Evolutionary conservation across 2,797 vertebrate species (phyloP).

Genomic region (Lophius americanus): DNA sequence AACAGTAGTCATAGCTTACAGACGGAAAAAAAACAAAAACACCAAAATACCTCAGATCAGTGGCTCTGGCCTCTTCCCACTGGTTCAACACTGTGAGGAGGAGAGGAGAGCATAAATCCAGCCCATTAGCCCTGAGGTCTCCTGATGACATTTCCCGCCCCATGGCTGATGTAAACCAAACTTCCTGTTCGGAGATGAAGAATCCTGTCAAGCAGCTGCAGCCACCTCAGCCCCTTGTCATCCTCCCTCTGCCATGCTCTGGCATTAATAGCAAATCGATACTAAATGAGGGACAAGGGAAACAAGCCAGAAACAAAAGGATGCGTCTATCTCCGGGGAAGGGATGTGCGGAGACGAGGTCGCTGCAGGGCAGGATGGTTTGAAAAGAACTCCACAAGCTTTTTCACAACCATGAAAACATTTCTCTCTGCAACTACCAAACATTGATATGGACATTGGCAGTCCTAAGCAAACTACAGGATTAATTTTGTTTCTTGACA

Average conservation of each 20-base stretch:
- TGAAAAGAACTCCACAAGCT: slow-evolving; percentile 14
- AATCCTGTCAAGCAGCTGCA: slow-evolving; percentile 76
- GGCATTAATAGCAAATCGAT: slow-evolving; percentile 83
- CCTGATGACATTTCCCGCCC: slow-evolving; percentile 77
- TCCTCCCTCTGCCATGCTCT: slow-evolving; percentile 62
- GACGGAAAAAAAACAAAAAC: background rate
- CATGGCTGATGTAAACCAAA: slow-evolving; percentile 80
- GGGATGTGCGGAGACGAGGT: slow-evolving; percentile 39
- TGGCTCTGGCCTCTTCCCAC: slow-evolving; percentile 45
- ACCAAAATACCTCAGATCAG: slow-evolving; percentile 39
- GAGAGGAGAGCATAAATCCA: slow-evolving; percentile 77
- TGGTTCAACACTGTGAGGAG: slow-evolving; percentile 56
- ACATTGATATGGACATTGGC: background rate
- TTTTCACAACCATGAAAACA: slow-evolving; percentile 7
- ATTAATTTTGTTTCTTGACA: slow-evolving; percentile 10
- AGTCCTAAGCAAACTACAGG: background rate
- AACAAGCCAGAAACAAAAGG: slow-evolving; percentile 52
- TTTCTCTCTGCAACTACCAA: slow-evolving; percentile 17
- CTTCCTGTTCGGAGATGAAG: slow-evolving; percentile 82
- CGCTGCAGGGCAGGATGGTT: slow-evolving; percentile 12
- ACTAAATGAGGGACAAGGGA: slow-evolving; percentile 68
- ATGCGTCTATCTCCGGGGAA: slow-evolving; percentile 63
- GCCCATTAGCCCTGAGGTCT: slow-evolving; percentile 64
- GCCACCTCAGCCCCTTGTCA: slow-evolving; percentile 66
- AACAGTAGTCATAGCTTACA: background rate